phyloP scores from a whole-genome alignment of 2,888 invertebrate species.

The Torymus tubicola region DNA sequence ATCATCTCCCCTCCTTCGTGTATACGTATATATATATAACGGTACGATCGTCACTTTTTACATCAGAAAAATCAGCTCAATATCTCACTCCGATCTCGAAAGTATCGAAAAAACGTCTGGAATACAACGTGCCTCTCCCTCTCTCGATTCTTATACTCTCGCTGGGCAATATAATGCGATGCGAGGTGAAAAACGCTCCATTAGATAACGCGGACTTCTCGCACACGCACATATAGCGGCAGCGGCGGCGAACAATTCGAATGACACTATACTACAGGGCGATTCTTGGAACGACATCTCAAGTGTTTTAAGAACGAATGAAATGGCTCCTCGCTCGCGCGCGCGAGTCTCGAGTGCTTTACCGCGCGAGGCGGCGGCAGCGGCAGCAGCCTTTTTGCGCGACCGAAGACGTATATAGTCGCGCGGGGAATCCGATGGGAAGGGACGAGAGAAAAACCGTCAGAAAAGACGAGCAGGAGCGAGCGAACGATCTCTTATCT shows the following conservation, averaged over 20 bases:
- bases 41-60: no score
- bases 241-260: background rate
- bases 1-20: no score
- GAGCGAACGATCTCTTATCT: conserved; percentile 22
- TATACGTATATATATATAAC: no score
- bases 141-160: no score
- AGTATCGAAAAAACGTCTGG: no score
- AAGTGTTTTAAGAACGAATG: conserved; percentile 55
- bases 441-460: conserved; percentile 18
- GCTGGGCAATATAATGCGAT: background rate
- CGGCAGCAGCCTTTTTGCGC: conserved; percentile 52
- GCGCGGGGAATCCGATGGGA: conserved; percentile 18
- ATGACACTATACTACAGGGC: background rate
- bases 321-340: conserved; percentile 48
- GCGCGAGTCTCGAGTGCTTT: conserved; percentile 32
- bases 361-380: no score
- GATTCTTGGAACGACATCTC: conserved; percentile 52
- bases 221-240: background rate
- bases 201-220: conserved; percentile 24
- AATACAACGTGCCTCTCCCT: no score
- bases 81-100: no score
- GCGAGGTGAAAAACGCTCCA: background rate
- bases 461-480: background rate
- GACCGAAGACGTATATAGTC: conserved; percentile 3
- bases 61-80: no score